A percentile compares a stretch with the other conserved stretches of the same genome.
Evolutionary conservation across 2,113 vertebrate species (phyloP).

Genomic region (Atrichornis clamosus): DNA sequence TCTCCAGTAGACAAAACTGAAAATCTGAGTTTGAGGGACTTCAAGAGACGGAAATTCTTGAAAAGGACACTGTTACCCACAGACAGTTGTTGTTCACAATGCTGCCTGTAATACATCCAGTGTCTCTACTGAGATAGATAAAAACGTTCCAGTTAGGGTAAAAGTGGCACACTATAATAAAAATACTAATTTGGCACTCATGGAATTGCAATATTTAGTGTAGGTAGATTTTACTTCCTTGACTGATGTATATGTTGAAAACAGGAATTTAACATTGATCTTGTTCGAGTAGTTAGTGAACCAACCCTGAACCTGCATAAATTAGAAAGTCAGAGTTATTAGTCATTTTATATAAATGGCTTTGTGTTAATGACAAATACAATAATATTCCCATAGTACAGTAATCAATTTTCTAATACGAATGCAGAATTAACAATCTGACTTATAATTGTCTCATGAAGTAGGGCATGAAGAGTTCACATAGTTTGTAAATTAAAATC

Average conservation of each 20-base stretch:
- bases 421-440: slow-evolving; percentile 76
- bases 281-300: slow-evolving; percentile 26
- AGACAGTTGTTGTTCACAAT: not conserved
- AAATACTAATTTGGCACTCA: not conserved
- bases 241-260: not conserved
- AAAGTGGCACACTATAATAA: not conserved
- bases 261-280: slow-evolving; percentile 43
- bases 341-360: slow-evolving; percentile 60
- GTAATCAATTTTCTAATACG: slow-evolving; percentile 72
- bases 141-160: not conserved
- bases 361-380: slow-evolving; percentile 73
- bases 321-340: slow-evolving; percentile 60
- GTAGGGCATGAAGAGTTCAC: slow-evolving; percentile 80
- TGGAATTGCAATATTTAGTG: not conserved
- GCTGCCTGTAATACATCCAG: not conserved
- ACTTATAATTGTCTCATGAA: slow-evolving; percentile 79
- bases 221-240: slow-evolving; percentile 27
- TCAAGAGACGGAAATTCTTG: not conserved
- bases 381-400: slow-evolving; percentile 69
- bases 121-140: not conserved
- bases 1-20: not conserved
- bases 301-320: slow-evolving; percentile 42
- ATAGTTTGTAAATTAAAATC: slow-evolving; percentile 92
- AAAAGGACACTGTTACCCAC: not conserved
- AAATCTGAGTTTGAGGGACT: not conserved